Percentiles rank a stretch among this genome's conserved stretches.
These are phyloP conservation scores for Alligator sinensis DNA, from an alignment of 2,113 vertebrate species.

Conservation along the genomic window DNA sequence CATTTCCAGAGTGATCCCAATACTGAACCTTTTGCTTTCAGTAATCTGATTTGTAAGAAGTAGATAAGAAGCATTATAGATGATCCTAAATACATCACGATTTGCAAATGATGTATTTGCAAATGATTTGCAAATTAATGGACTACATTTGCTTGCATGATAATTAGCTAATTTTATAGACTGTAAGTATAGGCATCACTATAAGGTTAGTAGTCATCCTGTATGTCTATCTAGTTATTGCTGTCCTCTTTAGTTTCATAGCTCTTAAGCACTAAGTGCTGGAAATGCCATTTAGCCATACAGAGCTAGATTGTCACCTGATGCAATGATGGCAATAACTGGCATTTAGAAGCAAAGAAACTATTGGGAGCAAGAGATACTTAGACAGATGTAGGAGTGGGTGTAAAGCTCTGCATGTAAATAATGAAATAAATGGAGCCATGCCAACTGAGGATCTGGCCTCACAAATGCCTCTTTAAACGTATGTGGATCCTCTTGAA, in stretches of 20 bases:
- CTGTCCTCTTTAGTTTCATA: neutral
- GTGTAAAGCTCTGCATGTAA: too few relatives aligned
- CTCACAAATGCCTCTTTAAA: neutral
- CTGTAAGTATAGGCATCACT: accelerated
- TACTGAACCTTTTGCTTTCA: neutral
- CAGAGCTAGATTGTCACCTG: neutral
- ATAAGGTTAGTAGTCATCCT: neutral
- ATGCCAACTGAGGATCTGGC: neutral
- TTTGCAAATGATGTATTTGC: neutral
- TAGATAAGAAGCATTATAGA: constrained; percentile 6
- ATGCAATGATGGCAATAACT: neutral
- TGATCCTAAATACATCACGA: neutral
- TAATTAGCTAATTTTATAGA: neutral
- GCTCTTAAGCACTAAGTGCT: neutral
- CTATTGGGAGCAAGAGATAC: neutral
- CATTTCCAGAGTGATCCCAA: neutral
- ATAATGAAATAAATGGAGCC: neutral
- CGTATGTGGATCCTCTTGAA: neutral
- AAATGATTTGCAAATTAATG: neutral
- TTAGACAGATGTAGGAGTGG: neutral
- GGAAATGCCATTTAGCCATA: neutral
- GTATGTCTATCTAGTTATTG: neutral
- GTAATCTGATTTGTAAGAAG: neutral
- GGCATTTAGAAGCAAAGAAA: neutral
- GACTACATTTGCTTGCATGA: neutral